phyloP scores from a whole-genome alignment of 2,113 vertebrate species.

The Azemiops feae region DNA sequence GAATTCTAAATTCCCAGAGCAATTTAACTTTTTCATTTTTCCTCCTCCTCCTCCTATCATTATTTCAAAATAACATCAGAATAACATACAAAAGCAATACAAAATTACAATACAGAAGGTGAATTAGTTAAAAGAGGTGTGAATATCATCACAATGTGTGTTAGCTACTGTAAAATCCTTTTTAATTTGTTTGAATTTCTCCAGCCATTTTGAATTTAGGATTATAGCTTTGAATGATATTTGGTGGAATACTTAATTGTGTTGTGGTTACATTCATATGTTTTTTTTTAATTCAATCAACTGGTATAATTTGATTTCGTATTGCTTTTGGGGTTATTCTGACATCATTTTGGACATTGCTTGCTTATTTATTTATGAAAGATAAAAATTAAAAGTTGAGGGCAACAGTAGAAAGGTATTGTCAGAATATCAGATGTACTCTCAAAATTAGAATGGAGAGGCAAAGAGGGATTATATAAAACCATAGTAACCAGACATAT shows the following conservation, averaged over 20 bases:
- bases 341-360: background rate
- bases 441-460: constrained; percentile 37
- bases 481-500: constrained; percentile 17
- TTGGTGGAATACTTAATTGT: background rate
- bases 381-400: background rate
- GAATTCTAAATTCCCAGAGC: too few species aligned
- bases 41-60: too few species aligned
- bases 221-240: background rate
- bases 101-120: background rate
- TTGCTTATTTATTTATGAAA: background rate
- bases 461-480: constrained; percentile 31
- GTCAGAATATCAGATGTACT: background rate
- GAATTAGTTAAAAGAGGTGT: background rate
- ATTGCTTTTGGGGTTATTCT: background rate
- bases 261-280: background rate
- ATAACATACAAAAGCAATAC: background rate
- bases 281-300: background rate
- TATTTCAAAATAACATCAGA: background rate
- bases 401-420: constrained; percentile 5
- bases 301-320: background rate
- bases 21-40: too few species aligned
- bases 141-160: background rate
- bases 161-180: background rate
- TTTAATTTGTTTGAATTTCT: background rate
- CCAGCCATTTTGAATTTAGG: background rate